Base-by-base conservation (phyloP, 1,140 invertebrate genomes). In the Augochlora pura region DNA sequence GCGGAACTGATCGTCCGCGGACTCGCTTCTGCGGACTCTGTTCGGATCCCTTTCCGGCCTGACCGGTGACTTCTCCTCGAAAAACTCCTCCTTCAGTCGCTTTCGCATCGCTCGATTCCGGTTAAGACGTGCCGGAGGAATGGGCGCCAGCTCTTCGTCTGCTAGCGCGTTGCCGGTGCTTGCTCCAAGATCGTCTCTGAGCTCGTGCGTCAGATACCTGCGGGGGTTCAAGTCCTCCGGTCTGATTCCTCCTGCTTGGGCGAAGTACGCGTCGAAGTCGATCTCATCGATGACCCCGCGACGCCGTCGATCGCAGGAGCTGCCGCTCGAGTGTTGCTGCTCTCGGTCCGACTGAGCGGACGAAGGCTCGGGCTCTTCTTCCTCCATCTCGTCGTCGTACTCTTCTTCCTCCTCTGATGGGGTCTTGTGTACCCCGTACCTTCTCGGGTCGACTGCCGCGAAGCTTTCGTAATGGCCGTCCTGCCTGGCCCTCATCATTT, bases 231-330 rank as follows among this genome's bases (percentile, higher is more conserved):
- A 96, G 90, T 97, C 96, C 89, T 97, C 96, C 82, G 96, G 95
- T 78, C 96, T 97, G 81, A 97, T 95, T 54, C 96, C 96, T 85
- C 95, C 95, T 87, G 96, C 95, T 71, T 96, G 93, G 63, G 97
- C 92, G 90, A 97, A 97, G 92, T 97, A 97, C 92, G 97, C 96
- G 89, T 98, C 97, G 5, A 97, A 96, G 87, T 97, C 95, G 74
- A 97, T 96, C 92, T 97, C 96, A 91, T 97, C 96, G 79, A 97
- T 94, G 0, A 96, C 95, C 0, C 95, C 95, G 10, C 92, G 92
- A 59, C 94, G 87, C 25, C 91, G 84, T 69, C 94, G 87, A n/a
- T 93, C 93, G 46, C 90, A 92, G 0, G 93, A 94, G 81, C 93
- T 94, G 1, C 93, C 92, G 42, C 94, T 94, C 7, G 93, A 94